Evolutionary conservation across 2,797 vertebrate genomes (phyloP), one percentile per base, ranked within the genome.

Genomic region (Ctenochaetus hawaiiensis): DNA sequence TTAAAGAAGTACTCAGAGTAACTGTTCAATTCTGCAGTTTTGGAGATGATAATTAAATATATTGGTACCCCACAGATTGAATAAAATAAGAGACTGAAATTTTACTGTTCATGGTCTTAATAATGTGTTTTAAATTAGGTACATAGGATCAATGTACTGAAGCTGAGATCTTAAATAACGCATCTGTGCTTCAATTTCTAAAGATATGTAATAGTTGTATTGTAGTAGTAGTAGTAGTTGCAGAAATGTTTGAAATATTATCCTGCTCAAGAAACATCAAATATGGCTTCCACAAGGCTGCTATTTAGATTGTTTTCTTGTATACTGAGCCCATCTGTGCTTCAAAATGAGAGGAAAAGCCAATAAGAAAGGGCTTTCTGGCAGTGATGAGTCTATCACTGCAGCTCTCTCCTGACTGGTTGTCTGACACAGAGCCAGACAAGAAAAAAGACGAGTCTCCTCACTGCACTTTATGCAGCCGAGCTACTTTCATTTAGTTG

Each of bases 301-400:
- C 80, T 67, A 82, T 69, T 83, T 6, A 70, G 66, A 78, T 75
- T 59, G 51, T 59, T 78, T 53, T 72, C 39, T 69, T 6, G 26
- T 13, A n/a, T 53, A 44, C 58, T 0, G 17, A 60, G 59, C 54
- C 81, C 84, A 84, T 86, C 85, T 89, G 88, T 83, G 80, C 51
- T 66, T 59, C 67, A 77, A 39, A 83, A 66, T 68, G 72, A 72
- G 51, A 73, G 58, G 82, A 78, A 72, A 61, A 17, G 69, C 37
- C 77, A 81, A 78, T 86, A 75, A 78, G 30, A 70, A 74, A 73
- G 65, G 56, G 22, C 58, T 53, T 62, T 84, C 22, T 43, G 51
- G 75, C 75, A 49, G 80, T 75, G 82, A 90, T 81, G 82, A 86
- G 81, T 89, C 85, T 76, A 83, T 90, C 75, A 60, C 75, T 68